phyloP scores from a whole-genome alignment of 2,113 vertebrate species.

The Gopherus evgoodei region DNA sequence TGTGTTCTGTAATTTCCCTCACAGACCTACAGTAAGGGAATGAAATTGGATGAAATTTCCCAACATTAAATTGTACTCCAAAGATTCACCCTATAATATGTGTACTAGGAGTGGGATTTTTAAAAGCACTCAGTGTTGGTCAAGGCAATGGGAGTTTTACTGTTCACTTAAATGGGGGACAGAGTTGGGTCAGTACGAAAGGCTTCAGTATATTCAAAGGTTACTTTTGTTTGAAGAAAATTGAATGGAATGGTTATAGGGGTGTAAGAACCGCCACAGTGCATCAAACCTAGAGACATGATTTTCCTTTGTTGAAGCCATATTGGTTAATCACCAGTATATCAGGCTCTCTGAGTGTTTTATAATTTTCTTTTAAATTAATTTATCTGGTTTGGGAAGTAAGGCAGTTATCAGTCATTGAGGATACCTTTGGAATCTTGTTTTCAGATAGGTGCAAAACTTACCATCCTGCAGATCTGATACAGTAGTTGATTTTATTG shows the following conservation, averaged over 20 bases:
- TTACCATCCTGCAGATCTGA: rapidly evolving
- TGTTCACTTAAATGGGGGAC: not conserved
- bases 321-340: not conserved
- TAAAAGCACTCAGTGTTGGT: too few species aligned
- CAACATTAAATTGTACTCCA: too few species aligned
- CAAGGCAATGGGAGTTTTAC: not conserved
- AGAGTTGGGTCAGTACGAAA: not conserved
- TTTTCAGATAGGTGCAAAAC: not conserved
- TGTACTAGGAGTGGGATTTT: too few species aligned
- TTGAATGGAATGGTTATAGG: not conserved
- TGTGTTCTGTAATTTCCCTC: too few species aligned
- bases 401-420: not conserved
- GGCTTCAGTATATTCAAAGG: not conserved
- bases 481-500: not conserved
- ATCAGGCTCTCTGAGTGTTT: rapidly evolving
- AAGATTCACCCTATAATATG: too few species aligned
- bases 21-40: too few species aligned
- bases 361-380: not conserved
- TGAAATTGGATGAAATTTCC: too few species aligned
- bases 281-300: not conserved
- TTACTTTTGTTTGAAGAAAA: not conserved
- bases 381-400: not conserved
- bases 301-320: not conserved
- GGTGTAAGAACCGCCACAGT: not conserved
- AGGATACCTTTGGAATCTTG: not conserved